These are phyloP conservation scores for Caenorhabditis latens DNA, from an alignment of 1,140 invertebrate genomes.

Conservation along the genomic window DNA sequence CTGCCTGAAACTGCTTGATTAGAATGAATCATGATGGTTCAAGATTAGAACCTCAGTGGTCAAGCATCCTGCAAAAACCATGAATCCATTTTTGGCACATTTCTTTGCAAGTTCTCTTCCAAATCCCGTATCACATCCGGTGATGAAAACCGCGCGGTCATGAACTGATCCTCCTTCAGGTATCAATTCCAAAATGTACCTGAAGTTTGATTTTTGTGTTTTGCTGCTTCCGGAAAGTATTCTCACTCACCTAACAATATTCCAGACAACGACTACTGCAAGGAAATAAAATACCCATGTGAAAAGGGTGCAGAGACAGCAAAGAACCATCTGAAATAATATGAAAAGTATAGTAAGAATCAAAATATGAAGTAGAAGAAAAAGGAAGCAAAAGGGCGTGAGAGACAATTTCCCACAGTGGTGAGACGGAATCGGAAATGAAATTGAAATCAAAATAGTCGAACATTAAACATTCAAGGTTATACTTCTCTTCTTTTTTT, in stretches of 20 bases:
- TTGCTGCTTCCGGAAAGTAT: not conserved
- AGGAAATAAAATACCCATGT: constrained; percentile 16
- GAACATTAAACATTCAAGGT: constrained; percentile 12
- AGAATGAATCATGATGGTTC: not conserved
- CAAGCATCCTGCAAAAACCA: constrained; percentile 68
- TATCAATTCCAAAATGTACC: constrained; percentile 60
- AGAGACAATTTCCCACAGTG: not conserved
- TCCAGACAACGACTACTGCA: constrained; percentile 10
- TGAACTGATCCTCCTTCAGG: constrained; percentile 56
- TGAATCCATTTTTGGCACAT: constrained; percentile 64
- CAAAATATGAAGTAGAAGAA: not conserved
- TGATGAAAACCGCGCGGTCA: constrained; percentile 68
- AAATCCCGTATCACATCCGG: constrained; percentile 70
- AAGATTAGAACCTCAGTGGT: constrained; percentile 66
- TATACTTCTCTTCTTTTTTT: not conserved
- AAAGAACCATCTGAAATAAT: constrained; percentile 14
- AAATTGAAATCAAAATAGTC: constrained; percentile 44
- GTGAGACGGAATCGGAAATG: constrained; percentile 25
- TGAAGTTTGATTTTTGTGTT: constrained; percentile 5
- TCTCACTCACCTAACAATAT: constrained; percentile 25
- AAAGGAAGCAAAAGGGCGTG: not conserved
- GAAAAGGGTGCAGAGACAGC: constrained; percentile 34
- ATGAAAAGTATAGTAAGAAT: not conserved
- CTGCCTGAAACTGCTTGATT: constrained; percentile 44
- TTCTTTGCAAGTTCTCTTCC: constrained; percentile 67